Evolutionary conservation across 2,888 invertebrate genomes (phyloP), one percentile per base, ranked within the genome.

Genomic region (Sesia apiformis): DNA sequence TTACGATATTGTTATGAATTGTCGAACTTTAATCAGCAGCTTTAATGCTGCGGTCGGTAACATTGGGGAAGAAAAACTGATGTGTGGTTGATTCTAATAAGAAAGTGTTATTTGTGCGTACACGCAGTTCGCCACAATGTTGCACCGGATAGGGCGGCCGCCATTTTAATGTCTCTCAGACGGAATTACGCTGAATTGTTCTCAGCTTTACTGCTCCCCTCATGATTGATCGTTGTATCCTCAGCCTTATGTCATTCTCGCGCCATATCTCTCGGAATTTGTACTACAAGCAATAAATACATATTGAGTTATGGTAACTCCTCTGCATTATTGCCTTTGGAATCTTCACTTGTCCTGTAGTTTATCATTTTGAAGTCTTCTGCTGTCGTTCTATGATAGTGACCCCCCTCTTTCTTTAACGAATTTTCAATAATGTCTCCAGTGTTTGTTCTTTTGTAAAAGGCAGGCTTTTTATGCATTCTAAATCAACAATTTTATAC

Each of bases 111-210:
- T 71, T 40, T 68, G 69, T 71, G 67, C 67, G 66, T 62, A 63
- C 63, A 64, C 68, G 67, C 63, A 65, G 67, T 62, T 61, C 59
- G 72, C 78, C 70, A 88, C 88, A 84, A 75, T 86, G 88, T 89
- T 87, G 86, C 86, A 81, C 88, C 88, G 88, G 88, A 89, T 88
- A 87, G 87, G 88, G 87, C 87, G 85, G 82, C 81, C 74, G 84
- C 80, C 77, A 81, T 87, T 86, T 89, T 89, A 89, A 89, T 88
- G 88, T 89, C 87, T 77, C 80, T 84, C 84, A 74, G 84, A 82
- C 87, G 88, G 88, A 89, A 88, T 88, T 88, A 89, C 88, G 86
- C 88, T 80, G 88, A 86, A 88, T 89, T 89, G 88, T 89, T 89
- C 88, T 87, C 86, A 75, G 74, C 73, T 89, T 89, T 89, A 89